A percentile compares a stretch with the other conserved stretches of the same genome.
These are phyloP conservation scores for Dendrocincla fuliginosa DNA, from an alignment of 2,797 vertebrate species.

Conservation along the genomic window DNA sequence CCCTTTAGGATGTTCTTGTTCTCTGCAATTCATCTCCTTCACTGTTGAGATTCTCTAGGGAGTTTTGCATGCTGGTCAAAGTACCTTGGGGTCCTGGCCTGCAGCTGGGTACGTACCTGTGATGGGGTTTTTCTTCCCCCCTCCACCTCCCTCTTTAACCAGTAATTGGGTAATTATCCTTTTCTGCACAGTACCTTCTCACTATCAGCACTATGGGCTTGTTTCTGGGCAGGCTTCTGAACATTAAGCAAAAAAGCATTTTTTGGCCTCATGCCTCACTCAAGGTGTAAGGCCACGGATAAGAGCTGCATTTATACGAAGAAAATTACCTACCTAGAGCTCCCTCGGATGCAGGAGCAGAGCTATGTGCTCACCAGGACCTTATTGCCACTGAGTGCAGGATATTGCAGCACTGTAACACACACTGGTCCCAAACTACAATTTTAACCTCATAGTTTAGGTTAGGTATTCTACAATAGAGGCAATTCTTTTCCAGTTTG, in stretches of 20 bases:
- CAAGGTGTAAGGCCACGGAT: accelerated
- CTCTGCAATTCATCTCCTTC: not conserved
- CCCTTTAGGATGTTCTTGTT: not conserved
- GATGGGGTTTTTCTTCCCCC: accelerated
- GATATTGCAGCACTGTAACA: accelerated
- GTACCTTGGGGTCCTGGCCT: not conserved
- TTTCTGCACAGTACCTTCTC: not conserved
- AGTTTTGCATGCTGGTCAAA: not conserved
- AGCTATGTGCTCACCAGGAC: not conserved
- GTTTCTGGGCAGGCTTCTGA: not conserved
- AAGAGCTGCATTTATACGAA: not conserved
- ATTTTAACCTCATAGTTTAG: not conserved
- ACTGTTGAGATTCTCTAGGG: not conserved
- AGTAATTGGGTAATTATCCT: accelerated
- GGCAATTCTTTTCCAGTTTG: not conserved
- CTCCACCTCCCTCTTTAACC: not conserved
- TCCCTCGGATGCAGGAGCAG: not conserved
- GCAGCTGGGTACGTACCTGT: accelerated
- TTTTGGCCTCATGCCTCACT: not conserved
- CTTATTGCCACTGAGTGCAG: not conserved
- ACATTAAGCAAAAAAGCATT: not conserved
- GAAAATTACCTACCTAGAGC: not conserved
- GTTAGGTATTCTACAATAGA: not conserved
- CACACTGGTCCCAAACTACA: not conserved
- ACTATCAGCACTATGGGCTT: not conserved